Evolutionary conservation across 2,797 vertebrate genomes (phyloP).

Genomic region (Novumbra hubbsi): DNA sequence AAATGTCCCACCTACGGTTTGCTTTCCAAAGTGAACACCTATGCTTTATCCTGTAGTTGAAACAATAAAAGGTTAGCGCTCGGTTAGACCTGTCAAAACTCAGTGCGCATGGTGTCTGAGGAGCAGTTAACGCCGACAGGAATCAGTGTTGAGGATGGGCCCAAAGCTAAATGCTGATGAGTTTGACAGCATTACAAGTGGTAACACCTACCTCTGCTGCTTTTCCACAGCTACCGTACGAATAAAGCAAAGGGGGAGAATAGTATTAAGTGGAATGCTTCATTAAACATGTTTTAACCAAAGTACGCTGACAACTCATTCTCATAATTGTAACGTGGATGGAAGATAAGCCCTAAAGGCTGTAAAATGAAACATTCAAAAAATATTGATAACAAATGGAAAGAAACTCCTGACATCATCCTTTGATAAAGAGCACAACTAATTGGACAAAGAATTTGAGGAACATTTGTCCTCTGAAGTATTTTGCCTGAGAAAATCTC

Average conservation of each 20-base stretch:
- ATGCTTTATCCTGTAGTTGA: neutral
- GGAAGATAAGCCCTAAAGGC: neutral
- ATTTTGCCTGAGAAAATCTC: neutral
- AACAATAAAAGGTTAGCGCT: slow-evolving; percentile 2
- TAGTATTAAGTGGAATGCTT: neutral
- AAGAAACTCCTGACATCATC: neutral
- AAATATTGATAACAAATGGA: neutral
- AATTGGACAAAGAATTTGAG: neutral
- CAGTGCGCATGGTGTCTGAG: slow-evolving; percentile 52
- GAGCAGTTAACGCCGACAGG: slow-evolving; percentile 55
- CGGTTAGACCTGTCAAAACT: slow-evolving; percentile 37
- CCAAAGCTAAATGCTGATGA: slow-evolving; percentile 44
- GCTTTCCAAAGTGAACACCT: too few species aligned
- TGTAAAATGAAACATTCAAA: neutral
- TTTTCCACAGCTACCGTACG: neutral
- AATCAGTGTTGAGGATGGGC: slow-evolving; percentile 68
- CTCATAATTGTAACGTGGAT: neutral
- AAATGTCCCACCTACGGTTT: too few species aligned
- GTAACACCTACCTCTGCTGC: slow-evolving; percentile 18
- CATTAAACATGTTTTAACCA: neutral
- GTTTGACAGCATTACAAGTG: slow-evolving; percentile 27
- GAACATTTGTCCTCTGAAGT: neutral
- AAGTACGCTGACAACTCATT: neutral
- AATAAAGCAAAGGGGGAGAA: neutral
- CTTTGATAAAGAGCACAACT: neutral